These are phyloP conservation scores for Sminthurides bifidus DNA, from an alignment of 1,140 invertebrate species.

Conservation along the genomic window DNA sequence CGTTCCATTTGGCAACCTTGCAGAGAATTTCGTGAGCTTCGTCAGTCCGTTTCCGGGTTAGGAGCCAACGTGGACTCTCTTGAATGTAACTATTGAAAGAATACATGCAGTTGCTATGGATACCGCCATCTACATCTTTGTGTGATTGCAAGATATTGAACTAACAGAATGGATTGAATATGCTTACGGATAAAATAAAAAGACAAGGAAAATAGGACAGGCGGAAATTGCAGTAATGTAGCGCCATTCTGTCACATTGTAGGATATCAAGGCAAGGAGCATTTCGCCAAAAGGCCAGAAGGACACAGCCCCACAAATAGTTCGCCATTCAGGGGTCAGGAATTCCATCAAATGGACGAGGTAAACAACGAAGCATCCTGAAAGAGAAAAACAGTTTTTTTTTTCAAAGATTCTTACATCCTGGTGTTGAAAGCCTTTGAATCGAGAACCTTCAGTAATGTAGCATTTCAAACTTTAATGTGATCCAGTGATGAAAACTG, in stretches of 20 bases:
- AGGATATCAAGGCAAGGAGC: constrained; percentile 24
- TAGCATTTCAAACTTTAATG: not conserved
- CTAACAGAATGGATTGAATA: not conserved
- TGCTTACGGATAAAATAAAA: constrained; percentile 18
- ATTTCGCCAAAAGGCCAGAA: constrained; percentile 29
- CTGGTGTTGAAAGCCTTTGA: not conserved
- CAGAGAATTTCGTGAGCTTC: constrained; percentile 12
- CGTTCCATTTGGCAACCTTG: constrained; percentile 24
- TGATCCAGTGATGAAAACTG: not conserved
- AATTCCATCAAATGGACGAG: constrained; percentile 30
- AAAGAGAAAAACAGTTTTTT: constrained; percentile 3
- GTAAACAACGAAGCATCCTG: constrained; percentile 26
- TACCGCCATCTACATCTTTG: not conserved
- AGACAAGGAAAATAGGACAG: constrained; percentile 12
- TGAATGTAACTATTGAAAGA: constrained; percentile 9
- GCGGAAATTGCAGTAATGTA: constrained; percentile 10
- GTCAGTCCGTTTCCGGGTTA: constrained; percentile 7
- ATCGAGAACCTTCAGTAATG: not conserved
- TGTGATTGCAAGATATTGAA: not conserved
- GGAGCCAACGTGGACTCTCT: constrained; percentile 22
- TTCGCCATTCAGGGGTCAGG: constrained; percentile 24
- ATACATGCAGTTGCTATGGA: not conserved
- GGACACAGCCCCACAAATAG: constrained; percentile 25
- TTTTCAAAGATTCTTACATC: not conserved
- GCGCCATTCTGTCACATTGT: constrained; percentile 19